phyloP scores from a whole-genome alignment of 1,140 invertebrate species.

The Drosophila ohnishii region DNA sequence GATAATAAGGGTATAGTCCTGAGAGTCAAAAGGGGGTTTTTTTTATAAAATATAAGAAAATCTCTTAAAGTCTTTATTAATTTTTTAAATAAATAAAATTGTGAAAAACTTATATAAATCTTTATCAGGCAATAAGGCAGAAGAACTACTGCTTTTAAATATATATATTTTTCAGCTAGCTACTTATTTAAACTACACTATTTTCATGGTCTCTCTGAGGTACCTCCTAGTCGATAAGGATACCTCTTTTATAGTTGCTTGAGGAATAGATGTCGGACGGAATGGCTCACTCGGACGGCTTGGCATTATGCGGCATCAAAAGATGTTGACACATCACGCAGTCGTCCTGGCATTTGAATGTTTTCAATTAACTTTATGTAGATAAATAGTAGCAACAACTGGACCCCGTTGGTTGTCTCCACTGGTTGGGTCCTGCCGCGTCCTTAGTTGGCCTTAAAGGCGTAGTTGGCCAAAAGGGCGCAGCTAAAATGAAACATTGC shows the following conservation, averaged over 20 bases:
- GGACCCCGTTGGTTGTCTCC: conserved; percentile 33
- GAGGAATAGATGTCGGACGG: conserved; percentile 8
- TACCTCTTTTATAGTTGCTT: neutral
- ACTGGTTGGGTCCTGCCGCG: conserved; percentile 5
- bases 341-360: conserved; percentile 63
- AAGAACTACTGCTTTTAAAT: neutral
- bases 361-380: conserved; percentile 79
- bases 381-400: conserved; percentile 68
- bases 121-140: neutral
- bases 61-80: neutral
- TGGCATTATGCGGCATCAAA: conserved; percentile 61
- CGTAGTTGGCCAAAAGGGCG: conserved; percentile 27
- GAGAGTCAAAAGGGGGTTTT: neutral
- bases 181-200: neutral
- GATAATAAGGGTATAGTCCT: neutral
- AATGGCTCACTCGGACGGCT: conserved; percentile 7
- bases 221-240: neutral
- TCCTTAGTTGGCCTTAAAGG: conserved; percentile 51
- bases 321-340: conserved; percentile 79
- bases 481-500: conserved; percentile 77
- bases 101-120: too few relatives aligned
- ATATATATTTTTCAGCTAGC: neutral
- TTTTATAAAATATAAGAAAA: neutral
- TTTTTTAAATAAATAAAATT: neutral
- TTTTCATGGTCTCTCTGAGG: neutral